Percentiles rank a stretch among this genome's conserved stretches.
Evolutionary conservation across 2,113 vertebrate genomes (phyloP).

Genomic region (Todiramphus chloris): DNA sequence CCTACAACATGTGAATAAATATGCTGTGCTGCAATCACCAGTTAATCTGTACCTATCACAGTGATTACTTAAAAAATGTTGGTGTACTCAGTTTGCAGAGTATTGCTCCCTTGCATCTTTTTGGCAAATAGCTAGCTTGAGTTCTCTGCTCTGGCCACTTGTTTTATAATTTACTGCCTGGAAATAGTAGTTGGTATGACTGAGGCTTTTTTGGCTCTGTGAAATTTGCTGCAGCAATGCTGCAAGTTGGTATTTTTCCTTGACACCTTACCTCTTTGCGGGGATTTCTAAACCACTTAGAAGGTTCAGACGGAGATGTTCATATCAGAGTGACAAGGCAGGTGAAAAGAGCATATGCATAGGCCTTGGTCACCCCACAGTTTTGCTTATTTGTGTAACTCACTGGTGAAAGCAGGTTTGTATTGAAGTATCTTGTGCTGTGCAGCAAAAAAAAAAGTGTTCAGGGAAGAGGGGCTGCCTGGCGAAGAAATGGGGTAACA

Average conservation of each 20-base stretch:
- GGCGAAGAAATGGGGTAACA: background rate
- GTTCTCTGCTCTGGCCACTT: background rate
- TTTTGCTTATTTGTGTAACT: background rate
- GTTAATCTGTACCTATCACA: background rate
- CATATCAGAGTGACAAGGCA: background rate
- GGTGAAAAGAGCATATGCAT: background rate
- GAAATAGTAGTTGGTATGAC: background rate
- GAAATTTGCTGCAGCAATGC: background rate
- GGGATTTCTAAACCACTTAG: background rate
- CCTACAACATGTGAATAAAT: background rate
- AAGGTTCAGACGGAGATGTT: background rate
- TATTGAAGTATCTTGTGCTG: background rate
- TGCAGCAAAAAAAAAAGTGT: background rate
- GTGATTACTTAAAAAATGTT: background rate
- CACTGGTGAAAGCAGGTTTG: background rate
- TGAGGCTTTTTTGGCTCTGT: background rate
- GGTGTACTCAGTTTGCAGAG: background rate
- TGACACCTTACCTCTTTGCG: background rate
- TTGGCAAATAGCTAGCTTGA: background rate
- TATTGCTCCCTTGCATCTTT: background rate
- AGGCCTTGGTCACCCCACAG: background rate
- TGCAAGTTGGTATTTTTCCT: background rate
- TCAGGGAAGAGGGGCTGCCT: background rate
- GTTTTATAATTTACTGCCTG: background rate
- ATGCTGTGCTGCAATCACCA: background rate